Evolutionary conservation across 1,140 invertebrate species (phyloP).

Genomic region (Semibalanus balanoides): DNA sequence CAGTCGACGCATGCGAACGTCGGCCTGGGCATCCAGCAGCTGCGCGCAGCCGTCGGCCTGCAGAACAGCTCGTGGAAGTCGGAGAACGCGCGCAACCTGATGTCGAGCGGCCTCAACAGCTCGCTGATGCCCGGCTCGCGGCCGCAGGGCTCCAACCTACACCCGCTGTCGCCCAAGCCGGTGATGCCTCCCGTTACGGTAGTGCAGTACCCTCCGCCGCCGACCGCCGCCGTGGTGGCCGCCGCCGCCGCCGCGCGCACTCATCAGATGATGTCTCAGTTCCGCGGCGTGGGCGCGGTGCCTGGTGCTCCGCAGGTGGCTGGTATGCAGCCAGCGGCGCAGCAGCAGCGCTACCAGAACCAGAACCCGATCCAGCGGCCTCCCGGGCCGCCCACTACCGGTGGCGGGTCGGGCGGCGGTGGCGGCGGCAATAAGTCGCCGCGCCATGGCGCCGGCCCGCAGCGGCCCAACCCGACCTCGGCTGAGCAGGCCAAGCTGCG

Average conservation of each 20-base stretch:
- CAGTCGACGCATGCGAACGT: not conserved
- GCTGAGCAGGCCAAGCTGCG: constrained; percentile 27
- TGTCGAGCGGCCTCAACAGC: not conserved
- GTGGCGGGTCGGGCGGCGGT: no score
- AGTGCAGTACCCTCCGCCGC: not conserved
- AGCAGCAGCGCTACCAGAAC: not conserved
- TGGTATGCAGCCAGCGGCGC: not conserved
- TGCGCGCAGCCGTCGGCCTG: not conserved
- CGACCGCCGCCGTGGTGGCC: not conserved
- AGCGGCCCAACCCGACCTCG: constrained; percentile 20
- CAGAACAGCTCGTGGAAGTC: not conserved
- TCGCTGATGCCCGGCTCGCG: not conserved
- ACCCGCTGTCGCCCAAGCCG: not conserved
- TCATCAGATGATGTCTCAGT: not conserved
- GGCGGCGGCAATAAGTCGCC: not conserved
- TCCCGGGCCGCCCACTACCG: no score
- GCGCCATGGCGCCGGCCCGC: not conserved
- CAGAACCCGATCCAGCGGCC: constrained; percentile 12
- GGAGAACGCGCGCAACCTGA: not conserved
- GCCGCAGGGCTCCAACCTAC: not conserved
- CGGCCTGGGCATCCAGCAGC: not conserved
- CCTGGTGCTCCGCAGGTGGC: not conserved
- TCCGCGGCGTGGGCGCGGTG: not conserved
- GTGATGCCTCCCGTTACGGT: not conserved
- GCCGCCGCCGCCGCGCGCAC: not conserved